These are phyloP conservation scores for Connochaetes taurinus DNA, from an alignment of 2,113 vertebrate genomes.

Conservation along the genomic window DNA sequence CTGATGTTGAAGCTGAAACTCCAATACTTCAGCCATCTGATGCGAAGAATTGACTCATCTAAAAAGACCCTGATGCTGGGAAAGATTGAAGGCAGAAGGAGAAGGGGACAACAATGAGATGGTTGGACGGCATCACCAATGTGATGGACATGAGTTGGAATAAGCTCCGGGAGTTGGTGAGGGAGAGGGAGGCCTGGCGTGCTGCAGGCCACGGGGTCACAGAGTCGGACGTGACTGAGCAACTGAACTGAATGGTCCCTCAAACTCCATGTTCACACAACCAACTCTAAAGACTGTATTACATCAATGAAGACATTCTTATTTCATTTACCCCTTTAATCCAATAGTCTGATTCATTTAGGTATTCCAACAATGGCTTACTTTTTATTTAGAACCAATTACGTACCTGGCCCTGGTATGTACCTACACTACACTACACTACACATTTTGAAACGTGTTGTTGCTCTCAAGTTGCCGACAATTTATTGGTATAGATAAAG, in stretches of 20 bases:
- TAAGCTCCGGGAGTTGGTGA: neutral
- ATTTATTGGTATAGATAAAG: neutral
- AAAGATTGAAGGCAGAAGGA: neutral
- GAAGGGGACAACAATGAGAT: fast-evolving
- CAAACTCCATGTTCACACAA: neutral
- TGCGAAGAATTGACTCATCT: neutral
- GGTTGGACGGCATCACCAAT: neutral
- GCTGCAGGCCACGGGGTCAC: neutral
- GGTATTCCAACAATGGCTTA: neutral
- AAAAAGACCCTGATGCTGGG: neutral
- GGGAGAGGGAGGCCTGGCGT: neutral
- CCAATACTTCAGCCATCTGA: neutral
- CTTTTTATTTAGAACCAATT: neutral
- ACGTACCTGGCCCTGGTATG: neutral
- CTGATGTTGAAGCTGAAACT: neutral
- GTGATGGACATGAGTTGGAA: neutral
- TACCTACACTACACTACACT: neutral
- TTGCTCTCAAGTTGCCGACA: neutral
- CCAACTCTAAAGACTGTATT: neutral
- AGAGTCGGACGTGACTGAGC: fast-evolving
- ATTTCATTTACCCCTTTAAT: neutral
- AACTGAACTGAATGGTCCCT: neutral
- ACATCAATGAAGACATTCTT: neutral
- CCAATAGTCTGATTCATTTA: neutral
- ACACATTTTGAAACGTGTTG: neutral